phyloP scores from a whole-genome alignment of 2,113 vertebrate species.

The rabbit (Oryctolagus cuniculus) region DNA sequence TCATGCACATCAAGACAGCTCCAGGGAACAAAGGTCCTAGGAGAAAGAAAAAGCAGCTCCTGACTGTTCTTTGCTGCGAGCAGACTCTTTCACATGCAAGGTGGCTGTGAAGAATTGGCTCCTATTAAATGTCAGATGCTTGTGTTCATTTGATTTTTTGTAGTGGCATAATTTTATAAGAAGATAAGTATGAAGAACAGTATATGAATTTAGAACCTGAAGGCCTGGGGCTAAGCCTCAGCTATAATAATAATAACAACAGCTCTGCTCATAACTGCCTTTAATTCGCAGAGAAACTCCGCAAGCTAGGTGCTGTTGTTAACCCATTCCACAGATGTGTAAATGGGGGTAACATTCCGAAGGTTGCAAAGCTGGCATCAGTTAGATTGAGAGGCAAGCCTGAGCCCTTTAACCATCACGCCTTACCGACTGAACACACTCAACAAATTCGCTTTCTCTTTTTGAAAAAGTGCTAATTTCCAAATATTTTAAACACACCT shows the following conservation, averaged over 20 bases:
- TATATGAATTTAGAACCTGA: background rate
- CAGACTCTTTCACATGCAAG: background rate
- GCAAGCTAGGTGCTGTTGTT: background rate
- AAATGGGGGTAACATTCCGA: background rate
- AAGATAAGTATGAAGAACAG: background rate
- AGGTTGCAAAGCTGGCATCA: background rate
- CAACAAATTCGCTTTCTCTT: background rate
- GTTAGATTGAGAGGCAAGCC: background rate
- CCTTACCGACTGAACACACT: background rate
- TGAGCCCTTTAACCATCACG: background rate
- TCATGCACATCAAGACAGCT: background rate
- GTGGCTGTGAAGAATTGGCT: background rate
- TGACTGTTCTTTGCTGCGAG: background rate
- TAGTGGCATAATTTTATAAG: background rate
- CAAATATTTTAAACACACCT: background rate
- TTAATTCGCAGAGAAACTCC: background rate
- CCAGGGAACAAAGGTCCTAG: background rate
- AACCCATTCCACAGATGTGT: background rate
- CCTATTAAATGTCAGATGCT: background rate
- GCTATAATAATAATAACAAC: background rate
- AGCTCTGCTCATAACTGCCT: background rate
- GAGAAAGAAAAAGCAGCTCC: background rate
- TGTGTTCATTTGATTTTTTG: background rate
- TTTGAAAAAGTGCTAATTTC: background rate
- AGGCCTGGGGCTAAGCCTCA: background rate